phyloP scores from a whole-genome alignment of 2,888 invertebrate genomes.

The Linnaemya vulpina region DNA sequence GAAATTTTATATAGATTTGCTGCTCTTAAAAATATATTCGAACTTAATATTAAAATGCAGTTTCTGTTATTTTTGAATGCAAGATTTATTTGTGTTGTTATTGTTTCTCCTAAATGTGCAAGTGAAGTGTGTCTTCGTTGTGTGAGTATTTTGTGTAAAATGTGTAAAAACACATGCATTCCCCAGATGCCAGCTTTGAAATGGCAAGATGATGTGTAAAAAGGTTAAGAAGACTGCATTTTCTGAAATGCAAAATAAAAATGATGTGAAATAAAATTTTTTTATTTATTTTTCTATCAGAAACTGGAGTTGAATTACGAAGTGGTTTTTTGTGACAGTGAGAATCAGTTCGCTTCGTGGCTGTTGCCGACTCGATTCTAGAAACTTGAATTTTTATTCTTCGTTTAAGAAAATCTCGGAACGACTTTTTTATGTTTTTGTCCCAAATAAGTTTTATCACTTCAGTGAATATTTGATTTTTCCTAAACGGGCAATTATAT shows the following conservation, averaged over 20 bases:
- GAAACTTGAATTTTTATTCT: too few relatives aligned
- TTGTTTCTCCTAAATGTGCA: conserved; percentile 10
- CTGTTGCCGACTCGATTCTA: too few relatives aligned
- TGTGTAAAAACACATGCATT: conserved; percentile 43
- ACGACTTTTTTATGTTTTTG: too few relatives aligned
- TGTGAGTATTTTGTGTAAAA: conserved; percentile 24
- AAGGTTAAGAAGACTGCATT: conserved; percentile 31
- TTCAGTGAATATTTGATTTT: too few relatives aligned
- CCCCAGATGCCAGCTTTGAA: conserved; percentile 30
- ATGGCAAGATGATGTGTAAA: conserved; percentile 48
- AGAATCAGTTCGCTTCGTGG: too few relatives aligned
- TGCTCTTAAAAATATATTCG: conserved; percentile 19
- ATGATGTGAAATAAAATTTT: background rate
- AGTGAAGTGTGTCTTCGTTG: conserved; percentile 32
- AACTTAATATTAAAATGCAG: background rate
- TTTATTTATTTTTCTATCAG: background rate
- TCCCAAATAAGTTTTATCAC: too few relatives aligned
- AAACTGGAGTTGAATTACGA: background rate
- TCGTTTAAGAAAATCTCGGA: too few relatives aligned
- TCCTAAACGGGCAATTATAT: too few relatives aligned
- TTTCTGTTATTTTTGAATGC: conserved; percentile 9
- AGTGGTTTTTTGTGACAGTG: too few relatives aligned
- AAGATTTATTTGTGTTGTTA: background rate
- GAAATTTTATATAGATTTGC: conserved; percentile 55
- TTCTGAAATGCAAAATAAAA: background rate